Conservation (phyloP, 2,888 invertebrate species). For the Coelogynopora nodosa region DNA sequence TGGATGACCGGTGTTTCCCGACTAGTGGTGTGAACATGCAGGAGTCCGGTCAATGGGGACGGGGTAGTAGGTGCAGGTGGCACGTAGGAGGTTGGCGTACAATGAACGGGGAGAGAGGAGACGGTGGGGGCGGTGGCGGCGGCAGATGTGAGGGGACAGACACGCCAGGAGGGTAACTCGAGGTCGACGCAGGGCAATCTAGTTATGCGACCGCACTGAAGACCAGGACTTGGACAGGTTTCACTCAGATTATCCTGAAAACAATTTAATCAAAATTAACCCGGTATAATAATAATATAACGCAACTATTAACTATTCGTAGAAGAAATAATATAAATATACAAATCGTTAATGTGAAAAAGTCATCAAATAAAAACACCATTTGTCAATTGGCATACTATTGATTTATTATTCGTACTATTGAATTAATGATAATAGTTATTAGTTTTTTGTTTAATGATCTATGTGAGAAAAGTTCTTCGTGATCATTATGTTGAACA, state of each 20-base stretch:
- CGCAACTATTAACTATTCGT: no score
- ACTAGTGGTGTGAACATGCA: neutral
- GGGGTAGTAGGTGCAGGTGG: neutral
- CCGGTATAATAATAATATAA: no score
- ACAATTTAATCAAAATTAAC: no score
- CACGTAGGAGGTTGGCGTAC: neutral
- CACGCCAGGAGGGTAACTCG: conserved; percentile 2
- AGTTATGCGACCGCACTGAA: neutral
- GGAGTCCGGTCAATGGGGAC: neutral
- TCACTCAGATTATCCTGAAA: neutral
- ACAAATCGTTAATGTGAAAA: no score
- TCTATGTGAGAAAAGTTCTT: neutral
- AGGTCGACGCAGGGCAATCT: neutral
- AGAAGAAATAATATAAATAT: no score
- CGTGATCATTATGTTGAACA: neutral
- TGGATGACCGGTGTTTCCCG: neutral
- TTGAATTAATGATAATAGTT: no score
- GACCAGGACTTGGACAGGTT: neutral
- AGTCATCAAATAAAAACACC: no score
- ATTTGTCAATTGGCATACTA: no score
- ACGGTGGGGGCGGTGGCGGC: neutral
- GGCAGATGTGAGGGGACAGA: neutral
- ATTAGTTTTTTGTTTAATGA: neutral
- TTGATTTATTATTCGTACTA: no score
- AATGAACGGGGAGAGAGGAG: neutral